Evolutionary conservation across 1,140 invertebrate species (phyloP), one percentile per base, ranked within the genome.

Genomic region (Brachionus koreanus): DNA sequence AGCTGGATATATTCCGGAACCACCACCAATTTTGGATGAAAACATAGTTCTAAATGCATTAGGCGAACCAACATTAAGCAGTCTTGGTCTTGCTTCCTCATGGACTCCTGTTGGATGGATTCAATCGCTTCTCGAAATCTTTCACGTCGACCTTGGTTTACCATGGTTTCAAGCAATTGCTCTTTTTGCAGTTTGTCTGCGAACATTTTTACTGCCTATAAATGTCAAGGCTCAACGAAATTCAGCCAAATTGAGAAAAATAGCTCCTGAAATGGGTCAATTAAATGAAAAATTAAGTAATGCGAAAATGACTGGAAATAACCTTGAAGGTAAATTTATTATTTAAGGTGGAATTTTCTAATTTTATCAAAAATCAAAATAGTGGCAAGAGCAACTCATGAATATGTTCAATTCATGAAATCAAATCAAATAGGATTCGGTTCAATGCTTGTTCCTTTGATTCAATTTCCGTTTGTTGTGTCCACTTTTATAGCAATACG

Each of bases 391-490:
- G 35, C 79, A 4, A 46, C 57, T 52, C 29, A 65, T 69, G 79
- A 82, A 23, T 67, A 65, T 9, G 25, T 82, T 16, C 57, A 82
- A 69, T 82, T 82, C 25, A 82, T 82, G 82, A 82, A 82, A 43
- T 39, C 25, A 12, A 72, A 72, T 19, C 19, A 74, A 9, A 69
- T 72, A 61, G 33, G 69, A 35, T 39, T 65, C 25, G 43, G 39
- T 35, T 65, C 79, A 23, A 82, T 95, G 85, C 75, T 94, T n/a
- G 91, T 93, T 9, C 94, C 94, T 0, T 83, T 95, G 37, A 90
- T 92, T 0, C 95, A 96, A 92, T 89, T 92, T 9, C 95, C 95
- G 0, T 86, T 98, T 5, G 98, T 98, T 87, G 88, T 98, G 46
- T 95, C 95, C 6, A 93, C 96, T 86, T 98, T 97, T 86, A 90